Conservation (phyloP, 2,113 vertebrate species). For the Gobiocypris rarus region DNA sequence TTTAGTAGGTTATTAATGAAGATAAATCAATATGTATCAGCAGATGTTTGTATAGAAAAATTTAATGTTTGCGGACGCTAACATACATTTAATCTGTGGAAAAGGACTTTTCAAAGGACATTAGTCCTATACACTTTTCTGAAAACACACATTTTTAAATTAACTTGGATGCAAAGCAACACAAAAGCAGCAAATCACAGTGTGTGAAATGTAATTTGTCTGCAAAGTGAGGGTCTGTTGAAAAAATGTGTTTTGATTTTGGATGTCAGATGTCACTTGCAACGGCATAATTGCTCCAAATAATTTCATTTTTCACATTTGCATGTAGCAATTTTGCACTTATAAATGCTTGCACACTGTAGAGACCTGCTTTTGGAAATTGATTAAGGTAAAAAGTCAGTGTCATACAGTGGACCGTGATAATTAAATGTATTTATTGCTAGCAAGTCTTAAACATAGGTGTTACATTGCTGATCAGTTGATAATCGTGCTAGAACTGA, state of each 20-base stretch:
- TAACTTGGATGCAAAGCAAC: neutral
- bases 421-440: constrained; percentile 13
- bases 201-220: neutral
- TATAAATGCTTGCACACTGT: neutral
- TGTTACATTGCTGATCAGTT: constrained; percentile 11
- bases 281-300: neutral
- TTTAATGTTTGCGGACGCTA: neutral
- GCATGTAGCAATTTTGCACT: neutral
- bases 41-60: neutral
- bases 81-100: too few species aligned
- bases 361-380: neutral
- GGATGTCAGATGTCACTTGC: neutral
- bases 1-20: constrained; percentile 25
- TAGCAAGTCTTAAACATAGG: neutral
- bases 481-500: constrained; percentile 35
- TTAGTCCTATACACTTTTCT: neutral
- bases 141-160: neutral
- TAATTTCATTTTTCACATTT: constrained; percentile 4
- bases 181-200: neutral
- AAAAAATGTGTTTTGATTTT: neutral
- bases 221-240: neutral
- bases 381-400: neutral
- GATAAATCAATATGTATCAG: constrained; percentile 35
- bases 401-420: neutral
- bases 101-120: neutral